Conservation (phyloP, 2,888 invertebrate species). For the Phorcus lineatus region DNA sequence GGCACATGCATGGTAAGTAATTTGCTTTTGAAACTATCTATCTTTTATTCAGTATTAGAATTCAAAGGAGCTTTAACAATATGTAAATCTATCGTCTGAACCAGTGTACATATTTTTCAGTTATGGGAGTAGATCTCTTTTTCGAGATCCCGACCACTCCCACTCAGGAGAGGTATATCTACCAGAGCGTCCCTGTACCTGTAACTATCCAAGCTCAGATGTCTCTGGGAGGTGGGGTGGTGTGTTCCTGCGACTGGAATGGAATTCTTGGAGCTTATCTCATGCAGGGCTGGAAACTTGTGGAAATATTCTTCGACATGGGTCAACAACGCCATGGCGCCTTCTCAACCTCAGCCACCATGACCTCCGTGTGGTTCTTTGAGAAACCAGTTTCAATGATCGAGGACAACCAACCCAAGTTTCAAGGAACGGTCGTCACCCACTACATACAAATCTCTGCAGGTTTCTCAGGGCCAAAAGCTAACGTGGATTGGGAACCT, state of each 20-base stretch:
- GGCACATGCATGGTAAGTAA: too few species aligned
- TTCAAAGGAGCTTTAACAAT: too few species aligned
- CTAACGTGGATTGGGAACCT: slow-evolving; percentile 60
- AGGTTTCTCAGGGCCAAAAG: slow-evolving; percentile 40
- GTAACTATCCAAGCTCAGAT: slow-evolving; percentile 34
- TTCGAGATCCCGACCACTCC: slow-evolving; percentile 64
- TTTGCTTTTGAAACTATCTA: too few species aligned
- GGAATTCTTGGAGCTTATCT: slow-evolving; percentile 59
- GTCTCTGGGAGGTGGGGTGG: slow-evolving; percentile 37
- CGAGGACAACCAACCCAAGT: slow-evolving; percentile 61
- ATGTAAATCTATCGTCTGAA: too few species aligned
- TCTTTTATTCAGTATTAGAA: too few species aligned
- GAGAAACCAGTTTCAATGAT: slow-evolving; percentile 64
- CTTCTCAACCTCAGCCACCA: slow-evolving; percentile 28
- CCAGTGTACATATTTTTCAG: slow-evolving; percentile 43
- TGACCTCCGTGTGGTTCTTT: slow-evolving; percentile 69
- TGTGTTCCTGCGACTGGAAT: slow-evolving; percentile 62
- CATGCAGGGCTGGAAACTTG: slow-evolving; percentile 67
- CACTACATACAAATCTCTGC: slow-evolving; percentile 55
- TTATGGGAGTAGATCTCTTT: slow-evolving; percentile 68
- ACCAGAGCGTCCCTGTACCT: slow-evolving; percentile 60
- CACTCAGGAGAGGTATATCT: slow-evolving; percentile 52
- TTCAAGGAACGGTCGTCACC: slow-evolving; percentile 67
- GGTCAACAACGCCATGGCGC: slow-evolving; percentile 20
- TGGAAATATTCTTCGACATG: slow-evolving; percentile 68